Evolutionary conservation across 2,113 vertebrate species (phyloP).

Genomic region (Pithys albifrons): DNA sequence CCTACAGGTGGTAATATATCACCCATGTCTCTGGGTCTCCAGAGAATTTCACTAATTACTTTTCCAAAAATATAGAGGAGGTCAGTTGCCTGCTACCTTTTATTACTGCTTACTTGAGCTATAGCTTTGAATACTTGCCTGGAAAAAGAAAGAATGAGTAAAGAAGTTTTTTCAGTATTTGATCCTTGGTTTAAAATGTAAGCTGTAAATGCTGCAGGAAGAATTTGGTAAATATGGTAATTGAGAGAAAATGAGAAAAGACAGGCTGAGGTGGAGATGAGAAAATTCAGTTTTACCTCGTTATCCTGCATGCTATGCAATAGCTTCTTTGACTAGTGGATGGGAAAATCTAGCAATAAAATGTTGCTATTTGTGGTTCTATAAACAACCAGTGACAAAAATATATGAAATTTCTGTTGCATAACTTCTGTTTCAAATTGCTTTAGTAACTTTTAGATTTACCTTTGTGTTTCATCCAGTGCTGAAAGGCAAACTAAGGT

Average conservation of each 20-base stretch:
- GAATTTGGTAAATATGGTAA: slow-evolving; percentile 7
- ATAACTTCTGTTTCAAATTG: not conserved
- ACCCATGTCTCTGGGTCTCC: slow-evolving; percentile 50
- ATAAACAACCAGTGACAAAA: not conserved
- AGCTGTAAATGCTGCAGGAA: not conserved
- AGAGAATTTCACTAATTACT: slow-evolving; percentile 65
- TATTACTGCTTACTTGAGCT: slow-evolving; percentile 57
- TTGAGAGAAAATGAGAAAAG: slow-evolving; percentile 12
- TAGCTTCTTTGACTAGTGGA: not conserved
- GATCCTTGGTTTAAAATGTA: slow-evolving; percentile 4
- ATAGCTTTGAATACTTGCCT: slow-evolving; percentile 49
- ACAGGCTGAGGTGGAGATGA: not conserved
- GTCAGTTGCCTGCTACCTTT: slow-evolving; percentile 69
- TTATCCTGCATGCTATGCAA: not conserved
- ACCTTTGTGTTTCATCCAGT: not conserved
- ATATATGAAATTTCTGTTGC: not conserved
- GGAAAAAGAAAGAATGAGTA: not conserved
- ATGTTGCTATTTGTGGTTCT: not conserved
- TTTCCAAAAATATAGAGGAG: slow-evolving; percentile 66
- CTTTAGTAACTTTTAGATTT: not conserved
- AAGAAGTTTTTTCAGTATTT: slow-evolving; percentile 47
- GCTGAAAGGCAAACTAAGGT: not conserved
- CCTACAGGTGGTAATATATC: slow-evolving; percentile 68
- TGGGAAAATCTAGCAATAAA: not conserved
- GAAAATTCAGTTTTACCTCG: not conserved